Conservation (phyloP, 1,140 invertebrate species). For the Drosophila tani region DNA sequence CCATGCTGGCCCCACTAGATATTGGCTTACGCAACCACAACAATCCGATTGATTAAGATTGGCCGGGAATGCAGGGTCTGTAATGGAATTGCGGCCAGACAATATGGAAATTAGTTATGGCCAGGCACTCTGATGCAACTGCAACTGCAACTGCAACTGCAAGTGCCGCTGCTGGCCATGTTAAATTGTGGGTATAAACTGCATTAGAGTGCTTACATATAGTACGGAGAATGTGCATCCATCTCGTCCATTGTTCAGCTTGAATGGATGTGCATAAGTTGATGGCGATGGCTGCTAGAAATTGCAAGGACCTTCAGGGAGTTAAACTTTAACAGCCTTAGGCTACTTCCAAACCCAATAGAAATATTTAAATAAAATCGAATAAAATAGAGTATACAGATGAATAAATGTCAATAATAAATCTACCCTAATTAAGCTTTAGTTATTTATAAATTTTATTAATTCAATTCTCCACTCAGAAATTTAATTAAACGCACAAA, state of each 20-base stretch:
- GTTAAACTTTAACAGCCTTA: too few species aligned
- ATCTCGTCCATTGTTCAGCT: slow-evolving; percentile 23
- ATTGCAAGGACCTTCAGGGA: slow-evolving; percentile 29
- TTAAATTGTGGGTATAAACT: slow-evolving; percentile 79
- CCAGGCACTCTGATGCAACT: slow-evolving; percentile 35
- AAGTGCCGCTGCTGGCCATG: slow-evolving; percentile 56
- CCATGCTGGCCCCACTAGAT: background rate
- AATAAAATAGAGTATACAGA: too few species aligned
- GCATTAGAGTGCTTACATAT: slow-evolving; percentile 46
- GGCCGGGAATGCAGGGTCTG: slow-evolving; percentile 5
- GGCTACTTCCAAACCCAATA: background rate
- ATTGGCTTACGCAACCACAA: slow-evolving; percentile 44
- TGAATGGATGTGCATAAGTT: slow-evolving; percentile 53
- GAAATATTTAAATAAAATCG: background rate
- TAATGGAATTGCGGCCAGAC: slow-evolving; percentile 68
- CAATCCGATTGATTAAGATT: slow-evolving; percentile 68
- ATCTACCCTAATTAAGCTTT: too few species aligned
- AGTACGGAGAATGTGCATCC: slow-evolving; percentile 1
- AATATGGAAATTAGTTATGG: slow-evolving; percentile 76
- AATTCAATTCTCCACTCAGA: background rate
- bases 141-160: slow-evolving; percentile 57
- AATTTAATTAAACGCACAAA: background rate
- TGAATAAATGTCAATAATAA: too few species aligned
- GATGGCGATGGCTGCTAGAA: slow-evolving; percentile 33
- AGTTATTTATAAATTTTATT: background rate